These are phyloP conservation scores for Lottia scabra DNA, from an alignment of 2,888 invertebrate species.

Conservation along the genomic window DNA sequence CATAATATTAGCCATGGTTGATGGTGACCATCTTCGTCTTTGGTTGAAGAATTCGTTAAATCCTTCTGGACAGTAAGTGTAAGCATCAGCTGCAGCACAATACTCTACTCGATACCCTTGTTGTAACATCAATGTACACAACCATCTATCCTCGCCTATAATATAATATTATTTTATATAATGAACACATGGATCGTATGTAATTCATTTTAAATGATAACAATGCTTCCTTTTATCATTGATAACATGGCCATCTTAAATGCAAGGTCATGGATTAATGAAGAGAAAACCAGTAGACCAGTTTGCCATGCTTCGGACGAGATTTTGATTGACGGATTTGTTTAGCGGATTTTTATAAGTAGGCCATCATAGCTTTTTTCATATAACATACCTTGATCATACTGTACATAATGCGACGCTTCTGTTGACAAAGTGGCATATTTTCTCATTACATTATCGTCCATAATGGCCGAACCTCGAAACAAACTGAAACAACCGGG, in stretches of 20 bases:
- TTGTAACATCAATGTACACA: conserved; percentile 94
- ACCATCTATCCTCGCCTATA: conserved; percentile 95
- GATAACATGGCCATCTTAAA: no score
- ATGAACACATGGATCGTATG: no score
- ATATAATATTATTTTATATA: background rate
- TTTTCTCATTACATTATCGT: conserved; percentile 97
- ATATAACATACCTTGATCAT: conserved; percentile 90
- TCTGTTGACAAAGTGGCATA: conserved; percentile 92
- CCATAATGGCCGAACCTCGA: conserved; percentile 97
- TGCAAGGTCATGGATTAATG: no score
- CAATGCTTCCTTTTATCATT: no score
- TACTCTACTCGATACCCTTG: conserved; percentile 98
- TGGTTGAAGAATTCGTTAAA: conserved; percentile 99
- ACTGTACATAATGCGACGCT: conserved; percentile 97
- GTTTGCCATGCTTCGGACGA: no score
- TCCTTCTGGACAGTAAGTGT: conserved; percentile 95
- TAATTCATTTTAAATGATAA: no score
- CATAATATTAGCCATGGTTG: conserved; percentile 98
- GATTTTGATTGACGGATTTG: no score
- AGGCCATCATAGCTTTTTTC: no score
- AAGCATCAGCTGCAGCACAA: conserved; percentile 97
- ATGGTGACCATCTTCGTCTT: conserved; percentile 97
- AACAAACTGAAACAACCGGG: conserved; percentile 98
- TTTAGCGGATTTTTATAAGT: no score
- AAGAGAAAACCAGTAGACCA: no score